Conservation (phyloP, 2,113 vertebrate genomes). For the Tyrannus savana region DNA sequence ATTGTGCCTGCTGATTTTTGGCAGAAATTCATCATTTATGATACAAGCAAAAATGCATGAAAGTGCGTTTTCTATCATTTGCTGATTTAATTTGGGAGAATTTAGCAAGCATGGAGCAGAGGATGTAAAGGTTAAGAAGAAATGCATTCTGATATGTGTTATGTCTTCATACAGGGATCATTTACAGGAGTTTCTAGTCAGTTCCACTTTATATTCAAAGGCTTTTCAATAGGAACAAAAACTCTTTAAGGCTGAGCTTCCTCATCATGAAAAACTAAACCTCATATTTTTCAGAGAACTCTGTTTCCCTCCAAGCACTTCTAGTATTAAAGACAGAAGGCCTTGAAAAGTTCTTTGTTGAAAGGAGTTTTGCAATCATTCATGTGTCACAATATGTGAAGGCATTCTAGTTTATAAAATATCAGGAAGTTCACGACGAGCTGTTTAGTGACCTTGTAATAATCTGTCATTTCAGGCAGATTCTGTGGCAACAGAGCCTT, state of each 20-base stretch:
- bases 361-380: constrained; percentile 59
- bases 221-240: constrained; percentile 49
- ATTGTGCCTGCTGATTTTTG: background rate
- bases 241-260: constrained; percentile 63
- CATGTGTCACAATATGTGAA: constrained; percentile 17
- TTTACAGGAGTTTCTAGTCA: constrained; percentile 33
- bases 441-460: constrained; percentile 32
- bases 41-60: background rate
- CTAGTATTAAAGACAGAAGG: constrained; percentile 16
- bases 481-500: constrained; percentile 11
- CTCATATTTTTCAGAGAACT: constrained; percentile 46
- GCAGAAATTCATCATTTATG: background rate
- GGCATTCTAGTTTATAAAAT: constrained; percentile 49
- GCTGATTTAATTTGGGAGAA: constrained; percentile 14
- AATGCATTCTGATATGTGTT: background rate
- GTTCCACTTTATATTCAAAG: background rate
- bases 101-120: background rate
- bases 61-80: background rate
- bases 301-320: constrained; percentile 36
- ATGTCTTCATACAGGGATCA: constrained; percentile 15
- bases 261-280: constrained; percentile 62
- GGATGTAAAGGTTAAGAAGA: background rate
- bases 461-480: constrained; percentile 36
- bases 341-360: constrained; percentile 73
- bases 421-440: background rate